Evolutionary conservation across 1,140 invertebrate species (phyloP).

Genomic region (Drosophila pseudoananassae): DNA sequence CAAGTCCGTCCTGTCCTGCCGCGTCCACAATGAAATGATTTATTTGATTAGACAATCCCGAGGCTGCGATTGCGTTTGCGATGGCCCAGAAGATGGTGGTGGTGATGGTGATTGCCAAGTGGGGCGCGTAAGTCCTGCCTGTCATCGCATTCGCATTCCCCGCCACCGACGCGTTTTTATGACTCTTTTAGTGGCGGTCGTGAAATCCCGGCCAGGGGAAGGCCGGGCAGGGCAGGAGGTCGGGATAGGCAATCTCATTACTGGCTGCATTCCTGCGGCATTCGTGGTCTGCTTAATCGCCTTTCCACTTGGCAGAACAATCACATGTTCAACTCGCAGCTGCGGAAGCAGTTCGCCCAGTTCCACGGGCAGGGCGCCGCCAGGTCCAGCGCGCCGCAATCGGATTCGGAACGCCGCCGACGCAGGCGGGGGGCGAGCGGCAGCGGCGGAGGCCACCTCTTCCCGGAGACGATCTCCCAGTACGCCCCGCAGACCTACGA

Average conservation of each 20-base stretch:
- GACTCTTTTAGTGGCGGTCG: slow-evolving; percentile 66
- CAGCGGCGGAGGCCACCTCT: slow-evolving; percentile 31
- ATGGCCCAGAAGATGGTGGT: slow-evolving; percentile 31
- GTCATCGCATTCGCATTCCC: slow-evolving; percentile 40
- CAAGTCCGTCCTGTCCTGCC: background rate
- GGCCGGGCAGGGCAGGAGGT: background rate
- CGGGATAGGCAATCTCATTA: slow-evolving; percentile 68
- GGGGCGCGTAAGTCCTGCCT: slow-evolving; percentile 25
- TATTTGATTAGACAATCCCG: slow-evolving; percentile 69
- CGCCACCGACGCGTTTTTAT: slow-evolving; percentile 52
- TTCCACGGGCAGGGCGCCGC: slow-evolving; percentile 53
- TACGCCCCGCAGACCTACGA: slow-evolving; percentile 93
- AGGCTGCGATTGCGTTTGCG: slow-evolving; percentile 52
- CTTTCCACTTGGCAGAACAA: slow-evolving; percentile 86
- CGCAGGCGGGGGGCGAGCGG: slow-evolving; percentile 34
- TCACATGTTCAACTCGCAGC: slow-evolving; percentile 86
- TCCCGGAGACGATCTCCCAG: slow-evolving; percentile 85
- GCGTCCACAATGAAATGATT: slow-evolving; percentile 60
- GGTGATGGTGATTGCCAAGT: slow-evolving; percentile 50
- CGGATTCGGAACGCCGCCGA: slow-evolving; percentile 29
- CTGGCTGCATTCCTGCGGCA: slow-evolving; percentile 37
- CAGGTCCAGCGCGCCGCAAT: slow-evolving; percentile 47
- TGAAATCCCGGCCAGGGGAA: slow-evolving; percentile 33
- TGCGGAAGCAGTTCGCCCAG: slow-evolving; percentile 71
- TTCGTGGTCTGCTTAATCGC: slow-evolving; percentile 40